These are phyloP conservation scores for Percopsis transmontana DNA, from an alignment of 2,113 vertebrate species.

Conservation along the genomic window DNA sequence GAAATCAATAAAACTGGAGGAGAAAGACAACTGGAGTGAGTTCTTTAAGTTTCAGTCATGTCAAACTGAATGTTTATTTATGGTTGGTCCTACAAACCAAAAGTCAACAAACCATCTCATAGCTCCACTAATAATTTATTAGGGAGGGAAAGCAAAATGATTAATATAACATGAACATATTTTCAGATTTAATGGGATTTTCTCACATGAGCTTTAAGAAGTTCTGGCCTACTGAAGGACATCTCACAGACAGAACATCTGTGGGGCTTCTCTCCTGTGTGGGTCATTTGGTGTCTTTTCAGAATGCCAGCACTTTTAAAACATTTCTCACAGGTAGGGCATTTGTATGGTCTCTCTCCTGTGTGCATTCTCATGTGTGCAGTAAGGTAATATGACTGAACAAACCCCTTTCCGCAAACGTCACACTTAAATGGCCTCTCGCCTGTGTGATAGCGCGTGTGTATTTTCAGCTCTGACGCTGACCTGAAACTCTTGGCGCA, in stretches of 20 bases:
- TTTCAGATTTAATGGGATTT: conserved; percentile 17
- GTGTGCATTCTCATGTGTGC: conserved; percentile 22
- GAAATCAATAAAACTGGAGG: conserved; percentile 51
- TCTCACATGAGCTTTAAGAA: conserved; percentile 24
- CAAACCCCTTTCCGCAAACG: conserved; percentile 28
- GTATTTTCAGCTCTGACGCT: conserved; percentile 19
- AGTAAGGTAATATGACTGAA: conserved; percentile 29
- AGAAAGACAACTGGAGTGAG: not conserved
- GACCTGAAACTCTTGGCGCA: conserved; percentile 21
- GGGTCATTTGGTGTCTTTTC: conserved; percentile 28
- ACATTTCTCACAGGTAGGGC: conserved; percentile 9
- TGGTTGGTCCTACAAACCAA: no score
- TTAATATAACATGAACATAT: not conserved
- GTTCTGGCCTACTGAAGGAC: conserved; percentile 17
- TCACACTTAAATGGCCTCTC: conserved; percentile 23
- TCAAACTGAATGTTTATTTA: no score
- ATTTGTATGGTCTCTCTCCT: conserved; percentile 17
- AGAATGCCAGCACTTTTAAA: conserved; percentile 21
- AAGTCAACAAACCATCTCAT: no score
- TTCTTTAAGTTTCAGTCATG: no score
- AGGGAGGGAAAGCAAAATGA: no score
- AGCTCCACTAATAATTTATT: no score
- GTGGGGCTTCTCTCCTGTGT: conserved; percentile 33
- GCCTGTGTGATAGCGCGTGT: conserved; percentile 20
- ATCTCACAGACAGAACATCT: conserved; percentile 25